phyloP scores from a whole-genome alignment of 2,888 invertebrate genomes.

The Tuberolachnus salignus region DNA sequence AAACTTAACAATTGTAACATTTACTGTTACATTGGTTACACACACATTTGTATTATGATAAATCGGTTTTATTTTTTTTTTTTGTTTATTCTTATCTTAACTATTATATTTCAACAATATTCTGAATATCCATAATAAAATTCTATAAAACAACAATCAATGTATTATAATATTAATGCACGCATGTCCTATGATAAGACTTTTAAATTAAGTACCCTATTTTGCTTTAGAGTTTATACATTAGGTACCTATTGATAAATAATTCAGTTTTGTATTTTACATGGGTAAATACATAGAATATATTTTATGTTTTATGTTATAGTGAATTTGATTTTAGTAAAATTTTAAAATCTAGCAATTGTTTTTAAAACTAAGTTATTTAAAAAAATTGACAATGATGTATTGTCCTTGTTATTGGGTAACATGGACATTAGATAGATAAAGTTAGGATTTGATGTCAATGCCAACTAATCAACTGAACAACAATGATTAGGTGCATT shows the following conservation, averaged over 20 bases:
- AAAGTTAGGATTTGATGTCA: constrained; percentile 5
- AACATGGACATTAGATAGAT: not conserved
- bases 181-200: not conserved
- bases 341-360: not conserved
- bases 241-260: not conserved
- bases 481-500: not conserved
- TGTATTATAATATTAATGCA: not conserved
- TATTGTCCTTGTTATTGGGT: not conserved
- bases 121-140: too few species aligned
- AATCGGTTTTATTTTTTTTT: too few species aligned
- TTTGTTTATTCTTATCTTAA: too few species aligned
- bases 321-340: not conserved
- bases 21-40: too few species aligned
- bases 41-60: too few species aligned
- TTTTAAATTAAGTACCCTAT: not conserved
- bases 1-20: too few species aligned
- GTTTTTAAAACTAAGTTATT: not conserved
- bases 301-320: not conserved
- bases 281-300: too few species aligned
- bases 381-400: not conserved
- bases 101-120: too few species aligned
- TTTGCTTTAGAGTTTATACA: not conserved
- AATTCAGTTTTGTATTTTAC: not conserved
- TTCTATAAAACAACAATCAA: too few species aligned
- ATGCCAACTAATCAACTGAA: not conserved